Percentiles rank a stretch among this genome's conserved stretches.
Evolutionary conservation across 2,888 invertebrate genomes (phyloP).

Genomic region (Mamestra brassicae): DNA sequence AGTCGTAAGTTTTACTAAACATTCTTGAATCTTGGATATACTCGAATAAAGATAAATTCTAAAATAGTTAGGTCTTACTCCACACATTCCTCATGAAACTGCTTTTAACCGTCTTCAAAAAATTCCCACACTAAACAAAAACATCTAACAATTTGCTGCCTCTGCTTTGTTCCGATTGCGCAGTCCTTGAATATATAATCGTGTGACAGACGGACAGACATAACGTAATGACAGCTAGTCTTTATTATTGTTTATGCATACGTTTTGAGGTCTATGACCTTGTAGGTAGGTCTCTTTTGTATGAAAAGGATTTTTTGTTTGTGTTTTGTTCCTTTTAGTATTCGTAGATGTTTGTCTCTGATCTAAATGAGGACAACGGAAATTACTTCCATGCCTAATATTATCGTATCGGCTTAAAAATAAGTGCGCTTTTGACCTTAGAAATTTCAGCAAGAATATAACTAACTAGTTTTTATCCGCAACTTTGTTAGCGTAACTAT

Average conservation of each 20-base stretch:
- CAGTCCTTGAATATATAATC: constrained; percentile 61
- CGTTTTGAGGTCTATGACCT: constrained; percentile 38
- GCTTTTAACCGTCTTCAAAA: constrained; percentile 8
- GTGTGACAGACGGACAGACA: constrained; percentile 57
- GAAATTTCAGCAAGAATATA: no score
- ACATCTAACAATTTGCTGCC: constrained; percentile 11
- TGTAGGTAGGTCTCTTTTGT: constrained; percentile 8
- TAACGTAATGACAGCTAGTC: constrained; percentile 38
- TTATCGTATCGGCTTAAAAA: neutral
- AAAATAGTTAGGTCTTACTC: neutral
- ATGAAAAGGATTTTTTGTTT: neutral
- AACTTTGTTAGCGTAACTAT: no score
- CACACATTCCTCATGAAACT: neutral
- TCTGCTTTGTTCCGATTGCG: constrained; percentile 37
- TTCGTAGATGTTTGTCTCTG: neutral
- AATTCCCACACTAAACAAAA: constrained; percentile 41
- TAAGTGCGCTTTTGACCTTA: neutral
- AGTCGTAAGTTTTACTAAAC: no score
- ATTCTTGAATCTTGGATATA: no score
- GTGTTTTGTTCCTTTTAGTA: neutral
- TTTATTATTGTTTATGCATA: constrained; percentile 53
- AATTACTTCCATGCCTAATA: neutral
- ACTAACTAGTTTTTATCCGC: no score
- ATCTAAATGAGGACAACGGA: neutral
- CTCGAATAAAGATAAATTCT: no score